Conservation (phyloP, 2,888 invertebrate genomes). For the Agapetus fuscipes region DNA sequence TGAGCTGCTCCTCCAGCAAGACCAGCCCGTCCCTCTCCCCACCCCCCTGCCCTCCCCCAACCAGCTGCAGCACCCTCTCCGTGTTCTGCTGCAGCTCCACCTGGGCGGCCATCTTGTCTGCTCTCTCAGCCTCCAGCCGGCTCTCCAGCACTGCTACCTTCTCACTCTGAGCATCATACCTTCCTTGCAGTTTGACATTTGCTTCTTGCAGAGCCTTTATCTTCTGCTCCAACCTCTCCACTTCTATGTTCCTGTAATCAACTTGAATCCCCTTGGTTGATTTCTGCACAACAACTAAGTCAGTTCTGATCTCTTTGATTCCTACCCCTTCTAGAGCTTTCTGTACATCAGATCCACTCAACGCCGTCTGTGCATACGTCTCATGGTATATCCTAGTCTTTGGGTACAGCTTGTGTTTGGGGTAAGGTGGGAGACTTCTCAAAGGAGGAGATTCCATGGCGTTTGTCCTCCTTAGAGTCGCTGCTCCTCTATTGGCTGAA, state of each 20-base stretch:
- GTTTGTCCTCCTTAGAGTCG: conserved; percentile 22
- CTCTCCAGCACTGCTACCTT: conserved; percentile 47
- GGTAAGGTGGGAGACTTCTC: conserved; percentile 40
- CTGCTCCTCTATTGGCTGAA: conserved; percentile 9
- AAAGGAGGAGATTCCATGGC: conserved; percentile 26
- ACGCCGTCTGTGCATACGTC: conserved; percentile 64
- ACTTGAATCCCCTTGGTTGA: conserved; percentile 51
- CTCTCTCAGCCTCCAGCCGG: conserved; percentile 56
- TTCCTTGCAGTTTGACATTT: conserved; percentile 50
- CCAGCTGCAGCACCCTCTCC: conserved; percentile 56
- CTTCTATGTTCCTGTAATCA: conserved; percentile 54
- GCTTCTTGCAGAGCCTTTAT: conserved; percentile 49
- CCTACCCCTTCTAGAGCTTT: conserved; percentile 56
- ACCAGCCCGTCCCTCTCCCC: conserved; percentile 62
- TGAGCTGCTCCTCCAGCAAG: conserved; percentile 65
- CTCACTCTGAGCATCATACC: conserved; percentile 30
- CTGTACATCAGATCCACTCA: conserved; percentile 63
- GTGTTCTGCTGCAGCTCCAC: conserved; percentile 67
- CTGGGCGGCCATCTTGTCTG: conserved; percentile 63
- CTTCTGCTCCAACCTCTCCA: conserved; percentile 50
- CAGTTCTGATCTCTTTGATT: conserved; percentile 29
- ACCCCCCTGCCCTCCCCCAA: conserved; percentile 36
- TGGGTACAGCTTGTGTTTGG: conserved; percentile 31
- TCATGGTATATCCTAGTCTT: conserved; percentile 74
- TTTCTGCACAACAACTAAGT: conserved; percentile 38